Evolutionary conservation across 2,888 invertebrate genomes (phyloP), one percentile per base, ranked within the genome.

Genomic region (Linyphia triangularis): DNA sequence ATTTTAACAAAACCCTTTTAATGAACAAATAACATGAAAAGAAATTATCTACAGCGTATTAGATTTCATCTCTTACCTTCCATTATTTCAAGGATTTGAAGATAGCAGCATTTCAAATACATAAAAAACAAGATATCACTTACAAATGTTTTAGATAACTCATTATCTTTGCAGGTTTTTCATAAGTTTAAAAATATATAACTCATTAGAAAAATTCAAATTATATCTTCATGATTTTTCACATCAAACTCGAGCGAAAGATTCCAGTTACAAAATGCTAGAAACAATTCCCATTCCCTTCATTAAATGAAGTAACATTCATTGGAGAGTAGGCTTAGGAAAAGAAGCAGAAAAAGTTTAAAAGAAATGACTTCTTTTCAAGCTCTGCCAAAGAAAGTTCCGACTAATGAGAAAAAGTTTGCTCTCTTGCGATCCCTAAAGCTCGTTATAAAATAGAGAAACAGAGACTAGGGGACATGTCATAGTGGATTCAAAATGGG

Each of bases 321-420:
- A 24, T 13, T 40, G 16, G 13, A 70, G n/a, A 13, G 37, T 30
- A 79, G 70, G 59, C 72, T 61, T 26, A 82, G 9, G 26, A 43
- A 61, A 7, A 37, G 37, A 37, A 7, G 24, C 2, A 51, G 51
- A 79, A 79, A 26, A 78, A 65, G 30, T 77, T 65, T 37, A 43
- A 28, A 63, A 72, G 57, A 63, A 63, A 43, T 7, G 59, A 61
- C 3, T 30, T 40, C 43, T 43, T 82, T 82, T 70, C 24, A 57
- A 70, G 37, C 70, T 61, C 26, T 26, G 61, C 26, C 26, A 22
- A 82, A 28, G 40, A 82, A 82, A 72, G 61, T 82, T 61, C 40
- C 28, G n/a, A 24, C 51, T 82, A 82, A 82, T 82, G 82, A 82
- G 82, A 82, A 72, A 82, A 82, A 72, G 82, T 73, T 43, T 26